These are phyloP conservation scores for Hybognathus amarus DNA, from an alignment of 2,797 vertebrate genomes.

Conservation along the genomic window DNA sequence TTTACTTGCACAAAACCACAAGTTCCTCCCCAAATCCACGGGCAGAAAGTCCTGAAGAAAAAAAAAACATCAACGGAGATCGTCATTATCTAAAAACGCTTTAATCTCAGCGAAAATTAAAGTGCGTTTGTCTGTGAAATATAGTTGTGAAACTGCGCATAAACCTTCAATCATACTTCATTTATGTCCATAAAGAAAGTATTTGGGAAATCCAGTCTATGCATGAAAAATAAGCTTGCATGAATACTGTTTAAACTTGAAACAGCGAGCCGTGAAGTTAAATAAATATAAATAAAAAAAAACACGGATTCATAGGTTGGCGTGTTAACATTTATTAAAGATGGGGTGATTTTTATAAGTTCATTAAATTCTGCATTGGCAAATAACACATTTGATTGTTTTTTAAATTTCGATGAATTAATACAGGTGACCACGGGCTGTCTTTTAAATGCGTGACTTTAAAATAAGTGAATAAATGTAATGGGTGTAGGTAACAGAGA, in stretches of 20 bases:
- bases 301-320: neutral
- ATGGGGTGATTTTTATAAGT: neutral
- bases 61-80: conserved; percentile 23
- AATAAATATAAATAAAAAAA: neutral
- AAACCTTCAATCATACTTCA: conserved; percentile 1
- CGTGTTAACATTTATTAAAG: neutral
- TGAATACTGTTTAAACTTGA: conserved; percentile 15
- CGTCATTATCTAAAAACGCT: conserved; percentile 16
- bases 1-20: conserved; percentile 60
- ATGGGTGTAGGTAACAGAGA: conserved; percentile 19
- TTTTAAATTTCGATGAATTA: neutral
- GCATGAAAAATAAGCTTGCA: neutral
- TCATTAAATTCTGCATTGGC: neutral
- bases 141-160: conserved; percentile 6
- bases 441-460: neutral
- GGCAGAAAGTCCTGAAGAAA: conserved; percentile 58
- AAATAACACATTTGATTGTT: neutral
- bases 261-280: neutral
- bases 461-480: neutral
- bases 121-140: conserved; percentile 3
- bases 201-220: neutral
- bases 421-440: neutral
- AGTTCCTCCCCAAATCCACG: conserved; percentile 63
- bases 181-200: neutral
- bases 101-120: conserved; percentile 26